Evolutionary conservation across 2,113 vertebrate species (phyloP).

Genomic region (Eolophus roseicapilla): DNA sequence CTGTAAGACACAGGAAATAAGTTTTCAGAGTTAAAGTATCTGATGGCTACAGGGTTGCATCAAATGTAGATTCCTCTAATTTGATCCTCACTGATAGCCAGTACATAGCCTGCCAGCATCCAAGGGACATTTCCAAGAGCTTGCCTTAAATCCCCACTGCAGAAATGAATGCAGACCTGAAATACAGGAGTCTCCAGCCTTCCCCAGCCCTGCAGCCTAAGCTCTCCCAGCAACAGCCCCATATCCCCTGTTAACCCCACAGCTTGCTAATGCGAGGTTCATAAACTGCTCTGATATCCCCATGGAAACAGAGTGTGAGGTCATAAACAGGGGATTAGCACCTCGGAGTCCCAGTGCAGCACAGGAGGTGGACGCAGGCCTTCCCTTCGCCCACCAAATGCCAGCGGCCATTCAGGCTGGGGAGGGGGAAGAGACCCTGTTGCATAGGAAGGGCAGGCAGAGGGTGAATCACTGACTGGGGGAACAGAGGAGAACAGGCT

Average conservation of each 20-base stretch:
- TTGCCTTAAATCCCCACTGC: neutral
- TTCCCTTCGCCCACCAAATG: neutral
- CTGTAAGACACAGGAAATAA: neutral
- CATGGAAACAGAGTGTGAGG: slow-evolving; percentile 72
- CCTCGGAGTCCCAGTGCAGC: slow-evolving; percentile 42
- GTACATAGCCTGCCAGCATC: neutral
- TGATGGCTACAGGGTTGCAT: neutral
- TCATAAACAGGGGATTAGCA: slow-evolving; percentile 74
- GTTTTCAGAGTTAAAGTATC: neutral
- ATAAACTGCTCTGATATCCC: slow-evolving; percentile 62
- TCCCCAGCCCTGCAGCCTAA: neutral
- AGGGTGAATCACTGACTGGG: accelerated
- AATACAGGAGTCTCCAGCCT: neutral
- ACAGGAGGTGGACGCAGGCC: neutral
- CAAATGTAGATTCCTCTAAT: neutral
- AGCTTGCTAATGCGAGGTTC: slow-evolving; percentile 55
- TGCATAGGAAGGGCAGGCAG: neutral
- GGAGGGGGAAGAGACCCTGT: neutral
- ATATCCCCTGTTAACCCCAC: slow-evolving; percentile 69
- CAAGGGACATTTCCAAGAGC: neutral
- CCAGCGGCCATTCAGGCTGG: neutral
- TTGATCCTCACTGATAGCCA: neutral
- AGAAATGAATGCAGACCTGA: neutral
- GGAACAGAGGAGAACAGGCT: neutral
- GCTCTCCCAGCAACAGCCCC: slow-evolving; percentile 47